Evolutionary conservation across 2,113 vertebrate species (phyloP).

Genomic region (Saguinus imperator): DNA sequence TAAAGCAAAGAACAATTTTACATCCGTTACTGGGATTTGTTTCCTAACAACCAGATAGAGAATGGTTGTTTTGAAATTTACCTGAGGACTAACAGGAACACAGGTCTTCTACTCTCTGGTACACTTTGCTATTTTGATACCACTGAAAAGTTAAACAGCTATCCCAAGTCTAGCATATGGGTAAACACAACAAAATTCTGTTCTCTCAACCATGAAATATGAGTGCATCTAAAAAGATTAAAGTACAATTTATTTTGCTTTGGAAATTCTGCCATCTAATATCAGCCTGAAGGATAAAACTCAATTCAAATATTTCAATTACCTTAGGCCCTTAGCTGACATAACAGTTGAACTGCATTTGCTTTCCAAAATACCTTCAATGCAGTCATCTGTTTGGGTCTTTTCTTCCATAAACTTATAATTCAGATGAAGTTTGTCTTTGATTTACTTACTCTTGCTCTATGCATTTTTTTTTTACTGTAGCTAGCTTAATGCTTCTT

Average conservation of each 20-base stretch:
- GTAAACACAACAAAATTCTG: not conserved
- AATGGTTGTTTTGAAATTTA: not conserved
- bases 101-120: not conserved
- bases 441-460: not conserved
- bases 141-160: not conserved
- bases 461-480: not conserved
- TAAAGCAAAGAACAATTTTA: not conserved
- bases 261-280: conserved; percentile 32
- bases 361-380: conserved; percentile 19
- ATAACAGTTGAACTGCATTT: not conserved
- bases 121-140: not conserved
- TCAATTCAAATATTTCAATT: conserved; percentile 43
- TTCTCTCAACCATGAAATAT: conserved; percentile 44
- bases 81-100: not conserved
- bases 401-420: conserved; percentile 36
- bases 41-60: not conserved
- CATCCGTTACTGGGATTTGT: not conserved
- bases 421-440: conserved; percentile 37
- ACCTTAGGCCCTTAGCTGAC: not conserved
- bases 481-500: conserved; percentile 6
- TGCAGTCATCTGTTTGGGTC: not conserved
- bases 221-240: conserved; percentile 19
- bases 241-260: conserved; percentile 15
- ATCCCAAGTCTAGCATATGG: not conserved
- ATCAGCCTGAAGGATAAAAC: not conserved